A percentile compares a stretch with the other conserved stretches of the same genome.
Evolutionary conservation across 2,113 vertebrate genomes (phyloP).

Genomic region (Sceloporus undulatus): DNA sequence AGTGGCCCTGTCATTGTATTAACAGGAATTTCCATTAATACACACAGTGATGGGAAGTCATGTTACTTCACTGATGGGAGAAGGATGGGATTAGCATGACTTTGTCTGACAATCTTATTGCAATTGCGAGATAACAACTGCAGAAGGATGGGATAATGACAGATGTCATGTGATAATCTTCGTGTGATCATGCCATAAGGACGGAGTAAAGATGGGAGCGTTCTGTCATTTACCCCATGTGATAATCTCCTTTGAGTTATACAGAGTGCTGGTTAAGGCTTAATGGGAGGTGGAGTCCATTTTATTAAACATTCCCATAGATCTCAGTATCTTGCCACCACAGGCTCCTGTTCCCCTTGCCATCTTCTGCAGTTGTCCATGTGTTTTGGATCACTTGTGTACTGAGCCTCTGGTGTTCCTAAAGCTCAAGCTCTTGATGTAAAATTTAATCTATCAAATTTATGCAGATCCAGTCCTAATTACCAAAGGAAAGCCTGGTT

Average conservation of each 20-base stretch:
- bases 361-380: background rate
- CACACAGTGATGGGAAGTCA: no score
- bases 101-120: no score
- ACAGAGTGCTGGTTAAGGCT: background rate
- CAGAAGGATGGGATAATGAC: no score
- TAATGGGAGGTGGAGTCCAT: background rate
- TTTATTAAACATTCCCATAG: background rate
- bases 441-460: background rate
- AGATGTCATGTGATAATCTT: no score
- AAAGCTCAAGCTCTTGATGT: background rate
- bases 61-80: no score
- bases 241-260: background rate
- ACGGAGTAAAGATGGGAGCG: no score
- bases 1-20: no score
- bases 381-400: background rate
- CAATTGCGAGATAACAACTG: no score
- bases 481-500: conserved; percentile 5
- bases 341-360: background rate
- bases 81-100: no score
- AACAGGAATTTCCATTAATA: no score
- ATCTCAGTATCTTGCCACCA: background rate
- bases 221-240: no score
- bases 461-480: background rate
- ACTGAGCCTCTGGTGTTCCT: background rate
- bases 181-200: no score